Conservation (phyloP, 1,140 invertebrate genomes). For the Mycetomoellerius zeteki region DNA sequence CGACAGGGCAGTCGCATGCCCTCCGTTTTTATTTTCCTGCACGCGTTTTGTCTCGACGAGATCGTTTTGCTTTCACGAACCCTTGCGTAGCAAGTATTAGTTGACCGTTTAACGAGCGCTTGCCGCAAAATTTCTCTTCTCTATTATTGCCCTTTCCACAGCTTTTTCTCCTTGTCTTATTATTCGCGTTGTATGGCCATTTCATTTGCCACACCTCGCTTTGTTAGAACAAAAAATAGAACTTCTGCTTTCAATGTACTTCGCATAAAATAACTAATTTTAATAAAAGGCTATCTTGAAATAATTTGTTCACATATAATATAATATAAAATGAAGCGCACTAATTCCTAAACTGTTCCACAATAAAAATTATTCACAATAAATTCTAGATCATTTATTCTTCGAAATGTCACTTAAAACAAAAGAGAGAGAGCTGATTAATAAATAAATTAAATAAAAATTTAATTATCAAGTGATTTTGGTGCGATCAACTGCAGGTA, state of each 20-base stretch:
- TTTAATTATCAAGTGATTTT: not conserved
- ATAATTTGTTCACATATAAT: not conserved
- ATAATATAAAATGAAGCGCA: not conserved
- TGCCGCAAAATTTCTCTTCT: conserved; percentile 13
- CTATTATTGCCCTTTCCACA: conserved; percentile 23
- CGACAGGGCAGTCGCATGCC: not conserved
- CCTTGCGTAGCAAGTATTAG: conserved; percentile 1
- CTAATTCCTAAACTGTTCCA: not conserved
- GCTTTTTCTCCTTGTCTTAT: not conserved
- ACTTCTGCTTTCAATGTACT: not conserved
- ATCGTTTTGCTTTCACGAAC: conserved; percentile 58
- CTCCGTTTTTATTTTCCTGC: conserved; percentile 38
- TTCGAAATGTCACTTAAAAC: not conserved
- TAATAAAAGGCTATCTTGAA: not conserved
- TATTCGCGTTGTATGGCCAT: not conserved
- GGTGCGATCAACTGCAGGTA: not conserved
- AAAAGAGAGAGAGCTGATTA: not conserved
- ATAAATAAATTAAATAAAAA: not conserved
- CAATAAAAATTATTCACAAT: not conserved
- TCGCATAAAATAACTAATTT: not conserved
- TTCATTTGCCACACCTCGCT: not conserved
- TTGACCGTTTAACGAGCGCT: conserved; percentile 48
- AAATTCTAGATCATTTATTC: not conserved
- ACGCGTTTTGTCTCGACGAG: conserved; percentile 47
- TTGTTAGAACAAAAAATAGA: not conserved